Evolutionary conservation across 2,888 invertebrate species (phyloP).

Genomic region (Chromoteleia sp.): DNA sequence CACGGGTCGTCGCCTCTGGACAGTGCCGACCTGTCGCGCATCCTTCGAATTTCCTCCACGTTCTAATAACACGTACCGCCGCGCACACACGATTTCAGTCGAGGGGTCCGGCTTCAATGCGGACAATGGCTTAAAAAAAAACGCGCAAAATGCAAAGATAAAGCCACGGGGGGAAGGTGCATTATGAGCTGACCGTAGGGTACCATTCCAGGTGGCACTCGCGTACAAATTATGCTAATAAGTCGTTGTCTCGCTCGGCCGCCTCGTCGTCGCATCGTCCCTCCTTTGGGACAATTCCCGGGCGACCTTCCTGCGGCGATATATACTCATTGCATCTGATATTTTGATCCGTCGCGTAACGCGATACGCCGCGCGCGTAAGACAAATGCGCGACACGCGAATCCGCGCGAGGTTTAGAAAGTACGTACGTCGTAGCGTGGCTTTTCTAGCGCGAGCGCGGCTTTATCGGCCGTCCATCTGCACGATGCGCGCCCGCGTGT

Average conservation of each 20-base stretch:
- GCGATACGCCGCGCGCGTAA: constrained; percentile 67
- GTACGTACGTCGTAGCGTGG: constrained; percentile 18
- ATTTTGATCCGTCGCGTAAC: constrained; percentile 76
- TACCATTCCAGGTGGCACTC: constrained; percentile 80
- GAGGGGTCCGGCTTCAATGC: constrained; percentile 57
- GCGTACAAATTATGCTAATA: constrained; percentile 82
- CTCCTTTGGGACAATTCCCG: constrained; percentile 22
- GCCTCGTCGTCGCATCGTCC: background rate
- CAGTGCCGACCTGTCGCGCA: constrained; percentile 70
- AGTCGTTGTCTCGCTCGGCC: constrained; percentile 62
- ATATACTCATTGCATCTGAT: constrained; percentile 65
- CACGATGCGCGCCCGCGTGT: constrained; percentile 51
- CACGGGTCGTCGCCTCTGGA: constrained; percentile 78
- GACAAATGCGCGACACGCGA: constrained; percentile 66
- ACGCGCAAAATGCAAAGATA: constrained; percentile 64
- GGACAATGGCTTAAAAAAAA: constrained; percentile 46
- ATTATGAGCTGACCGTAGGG: constrained; percentile 76
- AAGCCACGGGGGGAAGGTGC: constrained; percentile 59
- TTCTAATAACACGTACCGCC: constrained; percentile 56
- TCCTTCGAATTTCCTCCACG: constrained; percentile 54
- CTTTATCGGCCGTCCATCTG: constrained; percentile 50
- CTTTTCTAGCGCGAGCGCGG: constrained; percentile 31
- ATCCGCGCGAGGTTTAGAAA: constrained; percentile 58
- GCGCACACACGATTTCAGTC: constrained; percentile 58
- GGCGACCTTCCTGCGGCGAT: constrained; percentile 45